Base-by-base conservation (phyloP, 2,888 invertebrate species). In the Cremastobaeus sp. region DNA sequence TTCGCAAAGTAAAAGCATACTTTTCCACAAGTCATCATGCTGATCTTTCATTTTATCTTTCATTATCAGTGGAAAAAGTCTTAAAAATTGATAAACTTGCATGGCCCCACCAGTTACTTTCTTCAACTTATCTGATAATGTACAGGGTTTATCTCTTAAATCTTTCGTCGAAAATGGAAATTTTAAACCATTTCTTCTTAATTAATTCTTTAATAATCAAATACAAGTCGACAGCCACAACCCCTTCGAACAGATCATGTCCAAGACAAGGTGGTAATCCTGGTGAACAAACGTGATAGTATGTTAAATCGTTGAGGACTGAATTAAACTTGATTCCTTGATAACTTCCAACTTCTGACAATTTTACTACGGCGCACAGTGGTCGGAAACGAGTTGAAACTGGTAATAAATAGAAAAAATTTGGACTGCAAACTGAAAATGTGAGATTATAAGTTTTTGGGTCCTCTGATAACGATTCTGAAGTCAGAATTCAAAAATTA, bases 261-360 rank as follows among this genome's bases (percentile, higher is more conserved):
- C 66, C 78, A 14, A 73, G 48, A 37, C 78, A 78, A 9, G 76
- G 76, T 8, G 72, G 69, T 11, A 77, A 39, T 18, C 79, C 77
- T 21, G 74, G 74, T 3, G 45, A 45, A 47, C 76, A 74, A 15
- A 77, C 74, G 20, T 78, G 64, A 57, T 47, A 77, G 59, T 39
- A 34, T 15, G 66, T 3, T 18, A 78, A 17, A 8, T 39, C 5
- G 32, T 76, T 76, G 37, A 78, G 77, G 3, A 39, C 14, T 2
- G 77, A 78, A 52, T 77, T 35, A 21, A 76, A 72, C 57, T 78
- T 78, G 0, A 75, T 21, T 32, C 77, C 75, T 66, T 69, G 1
- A 20, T 9, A 47, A 45, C 45, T 9, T 11, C 15, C 11, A n/a
- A n/a, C n/a, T n/a, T n/a, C n/a, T n/a, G n/a, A n/a, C n/a, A n/a